These are phyloP conservation scores for Amazona vittata DNA, from an alignment of 2,113 vertebrate genomes.

Conservation along the genomic window DNA sequence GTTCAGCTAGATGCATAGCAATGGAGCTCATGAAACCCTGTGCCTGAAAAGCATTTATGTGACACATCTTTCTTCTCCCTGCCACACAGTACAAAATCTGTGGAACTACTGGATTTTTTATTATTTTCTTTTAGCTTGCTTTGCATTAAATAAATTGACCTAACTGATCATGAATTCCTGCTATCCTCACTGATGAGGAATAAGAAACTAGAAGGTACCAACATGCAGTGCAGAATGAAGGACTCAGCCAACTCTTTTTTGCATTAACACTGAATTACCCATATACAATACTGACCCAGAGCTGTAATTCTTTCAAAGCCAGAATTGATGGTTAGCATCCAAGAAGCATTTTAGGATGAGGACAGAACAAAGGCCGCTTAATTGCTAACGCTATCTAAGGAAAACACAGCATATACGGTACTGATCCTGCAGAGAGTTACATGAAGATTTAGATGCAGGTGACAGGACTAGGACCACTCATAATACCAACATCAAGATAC, in stretches of 20 bases:
- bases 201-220: not conserved
- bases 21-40: not conserved
- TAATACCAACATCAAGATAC: not conserved
- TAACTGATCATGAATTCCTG: not conserved
- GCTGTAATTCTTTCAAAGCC: not conserved
- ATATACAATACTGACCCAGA: not conserved
- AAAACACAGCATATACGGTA: not conserved
- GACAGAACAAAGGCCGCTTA: not conserved
- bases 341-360: not conserved
- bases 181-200: not conserved
- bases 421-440: not conserved
- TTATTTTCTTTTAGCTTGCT: not conserved
- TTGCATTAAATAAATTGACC: not conserved
- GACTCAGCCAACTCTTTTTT: not conserved
- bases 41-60: constrained; percentile 13
- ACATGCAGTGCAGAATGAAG: not conserved
- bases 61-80: not conserved
- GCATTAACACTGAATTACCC: not conserved
- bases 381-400: not conserved
- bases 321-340: not conserved
- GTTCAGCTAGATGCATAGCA: constrained; percentile 19
- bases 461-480: not conserved
- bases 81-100: not conserved
- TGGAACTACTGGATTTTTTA: not conserved
- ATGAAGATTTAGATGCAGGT: not conserved